Evolutionary conservation across 1,140 invertebrate genomes (phyloP).

Genomic region (Bactericera cockerelli): DNA sequence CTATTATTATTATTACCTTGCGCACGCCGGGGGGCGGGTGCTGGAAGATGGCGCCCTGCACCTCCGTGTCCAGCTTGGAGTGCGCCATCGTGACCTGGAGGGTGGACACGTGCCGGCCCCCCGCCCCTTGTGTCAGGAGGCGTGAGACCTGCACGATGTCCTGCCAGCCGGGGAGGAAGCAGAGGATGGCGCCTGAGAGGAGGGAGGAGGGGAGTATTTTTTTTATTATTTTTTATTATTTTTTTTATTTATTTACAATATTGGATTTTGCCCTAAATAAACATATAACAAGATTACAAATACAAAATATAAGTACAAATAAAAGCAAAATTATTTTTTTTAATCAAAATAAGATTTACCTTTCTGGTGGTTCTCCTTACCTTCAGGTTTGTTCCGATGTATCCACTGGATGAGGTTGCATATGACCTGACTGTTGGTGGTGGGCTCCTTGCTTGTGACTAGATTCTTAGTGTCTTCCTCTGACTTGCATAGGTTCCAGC

Average conservation of each 20-base stretch:
- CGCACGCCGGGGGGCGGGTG: slow-evolving; percentile 12
- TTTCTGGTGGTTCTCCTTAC: background rate
- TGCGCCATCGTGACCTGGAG: slow-evolving; percentile 15
- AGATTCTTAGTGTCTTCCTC: background rate
- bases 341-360: background rate
- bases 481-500: background rate
- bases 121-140: background rate
- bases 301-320: too few relatives aligned
- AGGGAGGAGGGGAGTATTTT: background rate
- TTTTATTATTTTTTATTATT: too few relatives aligned
- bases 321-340: background rate
- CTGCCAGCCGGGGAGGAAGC: slow-evolving; percentile 19
- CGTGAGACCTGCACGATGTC: slow-evolving; percentile 14
- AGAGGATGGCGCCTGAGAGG: slow-evolving; percentile 15
- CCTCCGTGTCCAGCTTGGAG: slow-evolving; percentile 17
- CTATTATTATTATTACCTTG: too few relatives aligned
- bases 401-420: background rate
- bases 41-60: slow-evolving; percentile 17
- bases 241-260: too few relatives aligned
- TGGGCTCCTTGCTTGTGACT: background rate
- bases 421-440: background rate
- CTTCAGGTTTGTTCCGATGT: background rate
- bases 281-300: background rate
- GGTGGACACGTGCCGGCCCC: background rate
- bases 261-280: background rate